Evolutionary conservation across 2,797 vertebrate species (phyloP).

Genomic region (Lutjanus argentimaculatus): DNA sequence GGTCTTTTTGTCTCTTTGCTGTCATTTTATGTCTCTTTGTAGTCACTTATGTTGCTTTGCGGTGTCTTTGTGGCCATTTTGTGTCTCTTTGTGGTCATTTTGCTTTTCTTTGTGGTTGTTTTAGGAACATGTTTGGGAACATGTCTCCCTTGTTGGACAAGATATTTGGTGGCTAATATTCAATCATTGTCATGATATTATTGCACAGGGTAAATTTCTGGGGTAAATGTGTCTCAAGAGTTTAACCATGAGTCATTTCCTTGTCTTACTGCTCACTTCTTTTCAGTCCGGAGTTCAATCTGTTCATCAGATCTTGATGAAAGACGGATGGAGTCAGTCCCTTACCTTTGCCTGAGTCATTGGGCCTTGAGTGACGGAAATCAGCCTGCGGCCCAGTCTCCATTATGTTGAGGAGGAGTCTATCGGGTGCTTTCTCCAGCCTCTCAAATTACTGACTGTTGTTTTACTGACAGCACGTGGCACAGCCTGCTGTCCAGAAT

Average conservation of each 20-base stretch:
- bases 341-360: constrained; percentile 43
- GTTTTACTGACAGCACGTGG: background rate
- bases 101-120: no score
- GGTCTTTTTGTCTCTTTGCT: no score
- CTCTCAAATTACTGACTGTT: background rate
- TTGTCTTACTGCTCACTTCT: background rate
- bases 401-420: constrained; percentile 1
- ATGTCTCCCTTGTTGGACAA: background rate
- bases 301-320: constrained; percentile 25
- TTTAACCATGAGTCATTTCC: constrained; percentile 37
- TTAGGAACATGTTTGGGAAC: background rate
- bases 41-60: no score
- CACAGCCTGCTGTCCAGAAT: background rate
- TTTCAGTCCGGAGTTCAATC: constrained; percentile 25
- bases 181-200: background rate
- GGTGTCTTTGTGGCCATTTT: no score
- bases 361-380: constrained; percentile 6
- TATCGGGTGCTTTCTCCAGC: background rate
- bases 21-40: no score
- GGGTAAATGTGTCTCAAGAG: background rate
- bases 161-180: background rate
- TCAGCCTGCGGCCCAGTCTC: constrained; percentile 1
- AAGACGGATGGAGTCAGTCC: constrained; percentile 42
- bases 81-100: no score
- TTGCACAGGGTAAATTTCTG: background rate